These are phyloP conservation scores for Apogon talboti DNA, from an alignment of 2,797 vertebrate species.

Conservation along the genomic window DNA sequence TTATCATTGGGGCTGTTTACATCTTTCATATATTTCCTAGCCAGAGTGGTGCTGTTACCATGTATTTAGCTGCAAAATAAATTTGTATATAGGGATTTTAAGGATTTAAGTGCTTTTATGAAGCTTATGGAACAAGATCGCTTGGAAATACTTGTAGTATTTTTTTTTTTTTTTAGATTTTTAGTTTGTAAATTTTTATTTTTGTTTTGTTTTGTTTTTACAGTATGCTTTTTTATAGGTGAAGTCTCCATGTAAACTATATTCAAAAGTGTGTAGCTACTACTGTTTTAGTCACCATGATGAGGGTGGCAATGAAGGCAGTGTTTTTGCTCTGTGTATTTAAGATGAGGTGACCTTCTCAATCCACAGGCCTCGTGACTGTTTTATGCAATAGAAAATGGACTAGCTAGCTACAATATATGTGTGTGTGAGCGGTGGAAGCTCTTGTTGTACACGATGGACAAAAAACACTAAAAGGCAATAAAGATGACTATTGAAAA, in stretches of 20 bases:
- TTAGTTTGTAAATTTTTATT: conserved; percentile 79
- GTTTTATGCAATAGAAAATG: conserved; percentile 82
- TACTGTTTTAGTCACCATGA: conserved; percentile 74
- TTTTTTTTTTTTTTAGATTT: conserved; percentile 65
- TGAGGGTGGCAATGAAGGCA: conserved; percentile 75
- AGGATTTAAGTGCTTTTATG: conserved; percentile 92
- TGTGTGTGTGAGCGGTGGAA: conserved; percentile 67
- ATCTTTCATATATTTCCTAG: conserved; percentile 82
- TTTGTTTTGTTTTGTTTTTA: conserved; percentile 69
- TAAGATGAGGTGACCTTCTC: conserved; percentile 77
- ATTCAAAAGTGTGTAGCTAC: conserved; percentile 81
- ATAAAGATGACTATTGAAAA: conserved; percentile 97
- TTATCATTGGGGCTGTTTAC: conserved; percentile 83
- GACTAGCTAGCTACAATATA: conserved; percentile 77
- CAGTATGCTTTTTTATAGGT: conserved; percentile 82
- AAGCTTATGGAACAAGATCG: conserved; percentile 84
- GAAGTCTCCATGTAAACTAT: conserved; percentile 79
- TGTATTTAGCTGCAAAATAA: conserved; percentile 87
- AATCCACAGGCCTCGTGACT: conserved; percentile 73
- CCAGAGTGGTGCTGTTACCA: conserved; percentile 84
- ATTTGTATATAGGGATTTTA: conserved; percentile 95
- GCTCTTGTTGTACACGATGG: conserved; percentile 80
- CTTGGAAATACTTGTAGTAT: conserved; percentile 80
- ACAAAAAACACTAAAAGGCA: conserved; percentile 92
- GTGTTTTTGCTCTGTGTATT: conserved; percentile 77